Base-by-base conservation (phyloP, 1,140 invertebrate species). In the Dendroctonus valens region DNA sequence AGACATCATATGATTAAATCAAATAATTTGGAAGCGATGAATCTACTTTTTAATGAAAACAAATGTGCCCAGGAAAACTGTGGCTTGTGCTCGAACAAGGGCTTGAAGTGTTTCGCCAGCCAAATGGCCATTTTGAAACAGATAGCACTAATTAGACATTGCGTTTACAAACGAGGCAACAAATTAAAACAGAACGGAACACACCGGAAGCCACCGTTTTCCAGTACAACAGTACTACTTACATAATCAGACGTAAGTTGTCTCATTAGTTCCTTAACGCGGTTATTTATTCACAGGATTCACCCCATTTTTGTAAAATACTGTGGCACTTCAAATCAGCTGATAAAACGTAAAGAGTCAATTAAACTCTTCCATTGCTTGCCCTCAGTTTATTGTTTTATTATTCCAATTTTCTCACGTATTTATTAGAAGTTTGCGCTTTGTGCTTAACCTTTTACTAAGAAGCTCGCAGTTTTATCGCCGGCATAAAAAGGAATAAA, bases 221-320 rank as follows among this genome's bases (percentile, higher is more conserved):
- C 8, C 42, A 46, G n/a, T 12, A 46, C 8, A 9, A 46, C 42
- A 26, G 26, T 26, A 26, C 26, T 26, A 52, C 50, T 52, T 52
- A 26, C 50, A 52, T 52, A 52, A 52, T 52, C 50, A 26, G 50
- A 52, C 53, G 41, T 55, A 55, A 55, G 53, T 55, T 55, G 53
- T 55, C 53, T 55, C 53, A 55, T 55, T 55, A 55, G 53, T 41
- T 55, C 53, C 53, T 55, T 55, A 41, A 55, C 39, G 6, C 26
- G 7, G 39, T 55, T 55, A 55, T 55, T 55, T 55, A 55, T 38
- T 46, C 42, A 26, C n/a, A 9, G 42, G 42, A 9, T 46, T 46
- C n/a, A 9, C 42, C 42, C 42, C 42, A 46, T 46, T 46, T 46
- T 46, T 46, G 42, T 46, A 2, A 46, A 46, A 46, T 46, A 4